A percentile compares a stretch with the other conserved stretches of the same genome.
Conservation (phyloP, 2,797 vertebrate genomes). For the Lateolabrax maculatus region DNA sequence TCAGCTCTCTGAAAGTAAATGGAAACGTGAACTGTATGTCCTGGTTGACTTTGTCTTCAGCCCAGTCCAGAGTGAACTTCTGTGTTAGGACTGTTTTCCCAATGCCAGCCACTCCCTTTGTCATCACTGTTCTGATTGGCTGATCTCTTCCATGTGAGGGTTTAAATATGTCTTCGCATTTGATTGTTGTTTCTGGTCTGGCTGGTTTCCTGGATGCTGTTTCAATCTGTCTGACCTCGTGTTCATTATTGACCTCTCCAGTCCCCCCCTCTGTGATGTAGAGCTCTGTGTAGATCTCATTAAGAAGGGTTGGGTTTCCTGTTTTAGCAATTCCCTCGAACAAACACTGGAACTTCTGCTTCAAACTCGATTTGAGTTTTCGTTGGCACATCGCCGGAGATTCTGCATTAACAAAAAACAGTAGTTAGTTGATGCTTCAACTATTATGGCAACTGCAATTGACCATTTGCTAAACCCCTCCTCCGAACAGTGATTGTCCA, state of each 20-base stretch:
- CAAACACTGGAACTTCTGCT: constrained; percentile 37
- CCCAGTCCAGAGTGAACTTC: too few species aligned
- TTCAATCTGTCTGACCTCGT: constrained; percentile 42
- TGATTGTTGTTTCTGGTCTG: constrained; percentile 20
- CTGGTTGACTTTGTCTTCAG: too few species aligned
- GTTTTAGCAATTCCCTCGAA: not conserved
- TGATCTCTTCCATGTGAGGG: too few species aligned
- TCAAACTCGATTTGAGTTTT: constrained; percentile 22
- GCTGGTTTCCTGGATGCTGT: not conserved
- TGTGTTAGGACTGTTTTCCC: too few species aligned
- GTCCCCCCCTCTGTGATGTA: constrained; percentile 39
- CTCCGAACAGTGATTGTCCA: too few species aligned
- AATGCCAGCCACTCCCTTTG: too few species aligned
- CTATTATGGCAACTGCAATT: not conserved
- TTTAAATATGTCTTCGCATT: too few species aligned
- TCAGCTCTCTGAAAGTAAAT: constrained; percentile 54
- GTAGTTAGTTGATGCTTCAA: not conserved
- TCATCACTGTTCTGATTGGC: too few species aligned
- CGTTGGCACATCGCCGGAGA: not conserved
- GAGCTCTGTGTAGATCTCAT: constrained; percentile 46
- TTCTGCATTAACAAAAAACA: constrained; percentile 5
- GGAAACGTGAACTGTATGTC: constrained; percentile 42
- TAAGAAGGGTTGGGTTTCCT: not conserved
- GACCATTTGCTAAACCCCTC: not conserved
- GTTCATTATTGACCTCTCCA: constrained; percentile 7